phyloP scores from a whole-genome alignment of 2,888 invertebrate species.

The Elegia similella region DNA sequence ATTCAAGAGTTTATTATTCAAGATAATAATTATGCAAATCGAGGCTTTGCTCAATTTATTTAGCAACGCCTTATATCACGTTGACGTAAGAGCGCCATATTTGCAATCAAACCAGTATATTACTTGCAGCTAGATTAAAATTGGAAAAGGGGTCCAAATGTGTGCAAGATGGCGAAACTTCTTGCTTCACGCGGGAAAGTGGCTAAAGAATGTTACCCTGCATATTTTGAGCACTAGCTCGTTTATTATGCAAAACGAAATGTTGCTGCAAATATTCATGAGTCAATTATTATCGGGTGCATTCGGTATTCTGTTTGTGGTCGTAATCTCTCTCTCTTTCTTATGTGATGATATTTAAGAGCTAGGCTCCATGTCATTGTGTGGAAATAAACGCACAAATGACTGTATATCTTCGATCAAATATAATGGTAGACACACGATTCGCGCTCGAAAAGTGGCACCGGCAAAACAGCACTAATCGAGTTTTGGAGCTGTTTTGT shows the following conservation, averaged over 20 bases:
- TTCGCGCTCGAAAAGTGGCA: too few relatives aligned
- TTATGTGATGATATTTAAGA: too few relatives aligned
- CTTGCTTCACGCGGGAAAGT: background rate
- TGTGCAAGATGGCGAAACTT: background rate
- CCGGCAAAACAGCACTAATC: too few relatives aligned
- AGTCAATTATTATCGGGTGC: background rate
- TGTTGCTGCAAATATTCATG: background rate
- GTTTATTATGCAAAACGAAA: background rate
- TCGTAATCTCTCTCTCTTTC: too few relatives aligned
- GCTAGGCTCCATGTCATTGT: too few relatives aligned
- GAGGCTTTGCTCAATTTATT: background rate
- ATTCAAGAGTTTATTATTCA: background rate
- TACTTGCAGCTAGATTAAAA: background rate
- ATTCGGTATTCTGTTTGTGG: background rate
- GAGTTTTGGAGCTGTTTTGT: too few relatives aligned
- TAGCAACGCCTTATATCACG: background rate
- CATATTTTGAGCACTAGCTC: background rate
- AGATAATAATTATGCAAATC: background rate
- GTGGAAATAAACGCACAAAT: too few relatives aligned
- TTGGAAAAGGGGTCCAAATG: background rate
- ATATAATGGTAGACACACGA: too few relatives aligned
- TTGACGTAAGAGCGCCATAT: background rate
- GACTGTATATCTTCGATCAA: too few relatives aligned
- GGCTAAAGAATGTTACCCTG: background rate
- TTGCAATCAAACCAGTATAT: background rate